Percentiles rank a stretch among this genome's conserved stretches.
Conservation (phyloP, 2,888 invertebrate species). For the Heliconius sara region DNA sequence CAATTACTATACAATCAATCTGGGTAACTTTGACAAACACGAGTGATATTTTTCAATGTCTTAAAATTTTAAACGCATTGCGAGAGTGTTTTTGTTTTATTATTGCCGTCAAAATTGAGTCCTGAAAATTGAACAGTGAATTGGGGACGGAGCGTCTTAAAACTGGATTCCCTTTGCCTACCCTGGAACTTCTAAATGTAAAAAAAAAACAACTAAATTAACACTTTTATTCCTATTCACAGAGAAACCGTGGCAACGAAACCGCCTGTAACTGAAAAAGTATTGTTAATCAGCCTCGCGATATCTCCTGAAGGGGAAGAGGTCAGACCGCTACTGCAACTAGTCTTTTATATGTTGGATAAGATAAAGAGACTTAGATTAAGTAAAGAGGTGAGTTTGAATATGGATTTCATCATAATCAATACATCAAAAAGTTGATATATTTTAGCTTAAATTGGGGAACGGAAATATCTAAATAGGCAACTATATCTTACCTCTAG, state of each 20-base stretch:
- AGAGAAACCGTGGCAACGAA: constrained; percentile 87
- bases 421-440: not conserved
- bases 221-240: not conserved
- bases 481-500: too few species aligned
- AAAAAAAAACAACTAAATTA: not conserved
- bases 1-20: too few species aligned
- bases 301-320: constrained; percentile 88
- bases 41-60: too few species aligned
- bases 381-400: constrained; percentile 91
- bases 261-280: constrained; percentile 91
- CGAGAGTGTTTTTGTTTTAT: too few species aligned
- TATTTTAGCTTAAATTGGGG: not conserved
- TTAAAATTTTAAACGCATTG: too few species aligned
- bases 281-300: constrained; percentile 92
- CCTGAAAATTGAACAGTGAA: too few species aligned
- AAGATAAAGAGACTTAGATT: constrained; percentile 93
- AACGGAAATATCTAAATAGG: too few species aligned
- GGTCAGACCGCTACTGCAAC: constrained; percentile 91
- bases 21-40: too few species aligned
- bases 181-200: not conserved
- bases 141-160: too few species aligned
- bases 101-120: too few species aligned
- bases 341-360: constrained; percentile 97
- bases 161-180: too few species aligned
- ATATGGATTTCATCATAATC: not conserved